Percentiles rank a stretch among this genome's conserved stretches.
Evolutionary conservation across 2,113 vertebrate genomes (phyloP).

Genomic region (Meles meles): DNA sequence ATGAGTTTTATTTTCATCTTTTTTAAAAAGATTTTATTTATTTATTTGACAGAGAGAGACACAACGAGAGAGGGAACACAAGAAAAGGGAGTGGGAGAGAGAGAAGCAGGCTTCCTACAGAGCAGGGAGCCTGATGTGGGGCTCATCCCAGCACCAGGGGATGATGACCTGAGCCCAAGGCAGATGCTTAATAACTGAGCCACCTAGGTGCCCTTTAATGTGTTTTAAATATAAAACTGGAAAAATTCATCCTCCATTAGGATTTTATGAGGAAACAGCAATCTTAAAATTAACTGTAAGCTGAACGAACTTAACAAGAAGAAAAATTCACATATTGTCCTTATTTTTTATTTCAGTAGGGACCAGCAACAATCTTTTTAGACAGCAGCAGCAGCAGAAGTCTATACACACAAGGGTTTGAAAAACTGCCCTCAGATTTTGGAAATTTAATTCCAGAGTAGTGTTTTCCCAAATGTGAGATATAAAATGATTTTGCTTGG

Average conservation of each 20-base stretch:
- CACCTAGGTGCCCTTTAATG: neutral
- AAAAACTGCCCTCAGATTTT: neutral
- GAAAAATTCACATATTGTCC: neutral
- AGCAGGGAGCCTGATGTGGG: no score
- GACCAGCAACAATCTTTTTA: neutral
- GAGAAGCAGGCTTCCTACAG: no score
- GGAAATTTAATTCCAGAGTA: constrained; percentile 13
- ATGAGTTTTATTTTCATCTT: neutral
- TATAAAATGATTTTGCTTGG: neutral
- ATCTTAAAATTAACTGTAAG: neutral
- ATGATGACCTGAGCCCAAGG: no score
- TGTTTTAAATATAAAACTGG: constrained; percentile 1
- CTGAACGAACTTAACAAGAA: neutral
- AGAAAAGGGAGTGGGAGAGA: no score
- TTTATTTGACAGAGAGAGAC: no score
- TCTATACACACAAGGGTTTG: neutral
- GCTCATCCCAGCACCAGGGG: no score
- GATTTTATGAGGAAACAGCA: neutral
- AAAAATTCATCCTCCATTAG: neutral
- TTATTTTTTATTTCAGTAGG: neutral
- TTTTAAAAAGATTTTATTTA: no score
- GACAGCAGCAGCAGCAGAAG: neutral
- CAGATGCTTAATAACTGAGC: no score
- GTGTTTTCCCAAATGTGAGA: neutral
- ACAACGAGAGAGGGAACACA: no score